These are phyloP conservation scores for Vulpes ferrilata DNA, from an alignment of 2,113 vertebrate species.

Conservation along the genomic window DNA sequence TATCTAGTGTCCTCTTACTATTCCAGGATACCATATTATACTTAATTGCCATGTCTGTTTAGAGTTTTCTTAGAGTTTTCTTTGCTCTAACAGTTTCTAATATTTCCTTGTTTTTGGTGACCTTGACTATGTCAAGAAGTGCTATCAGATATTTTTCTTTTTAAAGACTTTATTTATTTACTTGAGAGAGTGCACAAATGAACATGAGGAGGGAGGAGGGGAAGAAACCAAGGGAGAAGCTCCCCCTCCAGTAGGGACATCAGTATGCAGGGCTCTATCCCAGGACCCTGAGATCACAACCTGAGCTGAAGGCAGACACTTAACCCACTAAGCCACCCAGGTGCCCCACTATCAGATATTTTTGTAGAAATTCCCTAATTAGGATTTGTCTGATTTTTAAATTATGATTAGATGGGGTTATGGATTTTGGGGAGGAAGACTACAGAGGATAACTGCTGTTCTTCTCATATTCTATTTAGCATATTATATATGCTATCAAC, in stretches of 20 bases:
- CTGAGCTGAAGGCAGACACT: too few species aligned
- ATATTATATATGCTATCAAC: not conserved
- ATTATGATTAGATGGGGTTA: not conserved
- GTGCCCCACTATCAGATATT: too few species aligned
- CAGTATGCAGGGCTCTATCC: too few species aligned
- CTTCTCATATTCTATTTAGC: not conserved
- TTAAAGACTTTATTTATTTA: too few species aligned
- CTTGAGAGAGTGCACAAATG: too few species aligned
- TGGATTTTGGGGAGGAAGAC: not conserved
- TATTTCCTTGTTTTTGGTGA: slow-evolving; percentile 5
- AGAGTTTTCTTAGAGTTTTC: not conserved
- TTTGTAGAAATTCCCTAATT: not conserved
- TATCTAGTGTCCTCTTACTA: too few species aligned
- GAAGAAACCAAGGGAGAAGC: too few species aligned
- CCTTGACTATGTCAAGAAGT: not conserved
- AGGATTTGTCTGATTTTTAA: not conserved
- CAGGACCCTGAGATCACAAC: too few species aligned
- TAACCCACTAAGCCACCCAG: too few species aligned
- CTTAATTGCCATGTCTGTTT: not conserved
- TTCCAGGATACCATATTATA: not conserved
- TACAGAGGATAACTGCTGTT: not conserved
- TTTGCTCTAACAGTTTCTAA: not conserved
- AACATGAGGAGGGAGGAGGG: too few species aligned
- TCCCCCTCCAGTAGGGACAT: too few species aligned
- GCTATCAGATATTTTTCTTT: not conserved